phyloP scores from a whole-genome alignment of 2,797 vertebrate species.

The Cheirogaleus major region DNA sequence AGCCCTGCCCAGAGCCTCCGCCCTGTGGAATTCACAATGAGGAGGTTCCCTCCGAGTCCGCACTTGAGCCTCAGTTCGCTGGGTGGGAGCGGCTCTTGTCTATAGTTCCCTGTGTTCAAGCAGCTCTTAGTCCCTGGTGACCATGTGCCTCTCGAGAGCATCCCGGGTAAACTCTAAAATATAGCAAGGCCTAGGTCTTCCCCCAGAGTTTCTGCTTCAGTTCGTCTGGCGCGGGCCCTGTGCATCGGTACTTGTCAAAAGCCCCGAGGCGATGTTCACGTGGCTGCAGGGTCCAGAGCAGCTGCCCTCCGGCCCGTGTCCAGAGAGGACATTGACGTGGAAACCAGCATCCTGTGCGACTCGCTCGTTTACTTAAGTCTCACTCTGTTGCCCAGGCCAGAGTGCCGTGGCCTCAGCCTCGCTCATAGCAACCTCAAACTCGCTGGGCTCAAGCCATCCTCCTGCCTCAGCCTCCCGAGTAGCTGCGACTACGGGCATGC shows the following conservation, averaged over 20 bases:
- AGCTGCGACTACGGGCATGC: no score
- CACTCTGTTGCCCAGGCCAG: no score
- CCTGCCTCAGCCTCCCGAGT: no score
- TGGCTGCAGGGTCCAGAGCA: not conserved
- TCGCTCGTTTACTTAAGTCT: not conserved
- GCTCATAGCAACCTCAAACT: no score
- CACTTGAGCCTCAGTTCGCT: fast-evolving
- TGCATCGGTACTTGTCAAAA: not conserved
- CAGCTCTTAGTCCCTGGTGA: not conserved
- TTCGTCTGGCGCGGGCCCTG: not conserved
- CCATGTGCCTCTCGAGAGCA: not conserved
- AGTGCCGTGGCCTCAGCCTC: no score
- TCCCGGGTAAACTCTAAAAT: not conserved
- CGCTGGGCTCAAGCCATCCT: no score
- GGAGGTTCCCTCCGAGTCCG: not conserved
- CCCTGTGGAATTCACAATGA: not conserved
- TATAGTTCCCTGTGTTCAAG: not conserved
- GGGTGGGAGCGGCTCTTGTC: fast-evolving
- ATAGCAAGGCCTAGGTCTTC: not conserved
- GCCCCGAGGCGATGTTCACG: not conserved
- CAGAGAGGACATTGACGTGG: not conserved
- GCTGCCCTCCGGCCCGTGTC: not conserved
- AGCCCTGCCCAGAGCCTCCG: not conserved
- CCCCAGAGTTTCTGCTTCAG: not conserved
- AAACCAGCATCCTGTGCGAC: not conserved